Conservation (phyloP, 2,888 invertebrate genomes). For the Blastobasis adustella region DNA sequence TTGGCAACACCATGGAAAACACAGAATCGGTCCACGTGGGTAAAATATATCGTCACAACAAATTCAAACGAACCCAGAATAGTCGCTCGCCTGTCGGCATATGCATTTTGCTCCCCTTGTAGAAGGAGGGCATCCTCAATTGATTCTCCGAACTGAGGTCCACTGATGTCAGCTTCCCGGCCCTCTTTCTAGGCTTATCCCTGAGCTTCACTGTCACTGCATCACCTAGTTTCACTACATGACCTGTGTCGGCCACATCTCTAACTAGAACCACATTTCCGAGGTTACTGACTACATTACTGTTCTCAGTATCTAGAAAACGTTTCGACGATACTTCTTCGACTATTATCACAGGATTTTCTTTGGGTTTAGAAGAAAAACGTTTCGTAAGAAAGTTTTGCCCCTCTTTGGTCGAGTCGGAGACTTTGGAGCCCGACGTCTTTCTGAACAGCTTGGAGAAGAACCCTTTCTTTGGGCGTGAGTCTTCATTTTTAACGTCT, state of each 20-base stretch:
- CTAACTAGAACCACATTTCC: slow-evolving; percentile 29
- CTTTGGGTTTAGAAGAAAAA: slow-evolving; percentile 38
- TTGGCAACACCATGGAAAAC: too few species aligned
- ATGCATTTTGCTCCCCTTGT: slow-evolving; percentile 53
- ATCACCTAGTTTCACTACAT: slow-evolving; percentile 27
- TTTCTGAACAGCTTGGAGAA: slow-evolving; percentile 41
- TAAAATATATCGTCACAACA: slow-evolving; percentile 3
- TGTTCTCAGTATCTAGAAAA: slow-evolving; percentile 1
- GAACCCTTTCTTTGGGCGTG: slow-evolving; percentile 28
- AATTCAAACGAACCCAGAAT: slow-evolving; percentile 52
- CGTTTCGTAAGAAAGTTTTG: slow-evolving; percentile 47
- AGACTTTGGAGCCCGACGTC: slow-evolving; percentile 51
- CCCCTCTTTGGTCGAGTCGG: slow-evolving; percentile 48
- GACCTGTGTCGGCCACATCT: slow-evolving; percentile 22
- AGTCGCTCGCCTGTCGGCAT: slow-evolving; percentile 59
- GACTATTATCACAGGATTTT: slow-evolving; percentile 9
- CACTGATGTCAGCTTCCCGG: slow-evolving; percentile 27
- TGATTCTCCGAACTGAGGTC: slow-evolving; percentile 36
- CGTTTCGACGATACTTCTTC: not conserved
- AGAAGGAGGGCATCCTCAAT: slow-evolving; percentile 37
- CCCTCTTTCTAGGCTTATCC: not conserved
- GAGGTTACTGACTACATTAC: slow-evolving; percentile 22
- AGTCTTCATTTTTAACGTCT: slow-evolving; percentile 9
- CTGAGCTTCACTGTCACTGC: slow-evolving; percentile 4
- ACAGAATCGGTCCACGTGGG: not conserved